Base-by-base conservation (phyloP, 2,797 vertebrate genomes). In the Crenuchus spilurus region DNA sequence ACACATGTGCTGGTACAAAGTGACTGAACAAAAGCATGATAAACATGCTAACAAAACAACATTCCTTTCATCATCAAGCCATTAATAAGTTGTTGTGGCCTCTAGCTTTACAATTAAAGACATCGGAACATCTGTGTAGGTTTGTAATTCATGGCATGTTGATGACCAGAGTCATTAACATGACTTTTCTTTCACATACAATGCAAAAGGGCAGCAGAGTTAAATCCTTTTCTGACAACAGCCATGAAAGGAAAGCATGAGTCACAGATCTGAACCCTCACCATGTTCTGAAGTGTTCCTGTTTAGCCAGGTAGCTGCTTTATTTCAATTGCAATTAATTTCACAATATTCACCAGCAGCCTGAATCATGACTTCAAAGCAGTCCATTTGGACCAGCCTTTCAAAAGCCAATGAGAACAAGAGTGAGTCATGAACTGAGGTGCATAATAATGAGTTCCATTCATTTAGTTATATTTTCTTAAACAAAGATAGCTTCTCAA, bases 281-380 rank as follows among this genome's bases (percentile, higher is more conserved):
- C n/a, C 4, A 10, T 16, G 24, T 24, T 6, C 35, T 31, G 52
- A 31, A 33, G 13, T 31, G 10, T 4, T 76, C 61, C 51, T 54
- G 70, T 14, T 4, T 28, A 28, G 42, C 33, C 33, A 30, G 57
- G 37, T 39, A 9, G 49, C 58, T 18, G 65, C 61, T 81, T 75
- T 82, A 82, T 88, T 88, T 82, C 58, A 80, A 84, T 77, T 76
- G 35, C 1, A 48, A 85, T 88, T 84, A 0, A 39, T 39, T 60
- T 48, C 18, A 35, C 44, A 62, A 67, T 68, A 66, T 67, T 75
- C 51, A 83, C 71, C 68, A 77, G 35, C 57, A 30, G 33, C 31
- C 20, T 84, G 75, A 90, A 75, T 84, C 75, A 83, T 44, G 66
- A 8, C 16, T 64, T 46, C 44, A 82, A 65, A 72, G 4, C 8